Evolutionary conservation across 1,140 invertebrate species (phyloP).

Genomic region (Cylas formicarius): DNA sequence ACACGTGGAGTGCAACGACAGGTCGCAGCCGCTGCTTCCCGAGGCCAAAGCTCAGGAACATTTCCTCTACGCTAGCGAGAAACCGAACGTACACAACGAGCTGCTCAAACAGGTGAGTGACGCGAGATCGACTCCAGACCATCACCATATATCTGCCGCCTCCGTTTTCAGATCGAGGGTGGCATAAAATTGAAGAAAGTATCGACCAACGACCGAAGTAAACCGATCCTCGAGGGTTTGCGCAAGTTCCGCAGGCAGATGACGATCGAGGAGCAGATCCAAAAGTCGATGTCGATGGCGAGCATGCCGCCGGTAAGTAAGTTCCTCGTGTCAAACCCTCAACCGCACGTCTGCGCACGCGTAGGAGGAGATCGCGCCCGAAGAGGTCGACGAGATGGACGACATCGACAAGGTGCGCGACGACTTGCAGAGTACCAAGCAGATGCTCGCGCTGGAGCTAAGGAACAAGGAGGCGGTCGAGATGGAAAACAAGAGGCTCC

Average conservation of each 20-base stretch:
- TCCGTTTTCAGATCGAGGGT: conserved; percentile 53
- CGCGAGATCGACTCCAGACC: not conserved
- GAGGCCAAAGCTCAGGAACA: conserved; percentile 56
- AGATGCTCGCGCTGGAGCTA: conserved; percentile 78
- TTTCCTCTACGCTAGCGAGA: conserved; percentile 85
- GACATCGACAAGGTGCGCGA: conserved; percentile 86
- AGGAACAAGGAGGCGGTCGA: conserved; percentile 79
- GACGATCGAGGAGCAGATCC: conserved; percentile 81
- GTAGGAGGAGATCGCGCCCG: conserved; percentile 44
- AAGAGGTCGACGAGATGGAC: conserved; percentile 73
- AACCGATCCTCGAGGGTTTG: conserved; percentile 72
- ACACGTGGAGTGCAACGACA: conserved; percentile 77
- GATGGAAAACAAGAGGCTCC: conserved; percentile 75
- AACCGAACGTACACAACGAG: conserved; percentile 75
- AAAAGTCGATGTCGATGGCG: conserved; percentile 65
- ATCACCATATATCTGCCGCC: not conserved
- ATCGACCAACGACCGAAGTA: conserved; percentile 79
- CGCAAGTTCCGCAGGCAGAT: conserved; percentile 79
- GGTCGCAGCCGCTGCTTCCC: conserved; percentile 53
- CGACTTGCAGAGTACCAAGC: conserved; percentile 84
- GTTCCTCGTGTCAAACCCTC: conserved; percentile 11
- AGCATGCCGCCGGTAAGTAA: conserved; percentile 40
- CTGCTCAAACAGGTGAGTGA: conserved; percentile 59
- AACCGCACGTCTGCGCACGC: conserved; percentile 9
- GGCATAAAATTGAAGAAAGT: conserved; percentile 71